Base-by-base conservation (phyloP, 1,140 invertebrate species). In the Callitettix versicolor region DNA sequence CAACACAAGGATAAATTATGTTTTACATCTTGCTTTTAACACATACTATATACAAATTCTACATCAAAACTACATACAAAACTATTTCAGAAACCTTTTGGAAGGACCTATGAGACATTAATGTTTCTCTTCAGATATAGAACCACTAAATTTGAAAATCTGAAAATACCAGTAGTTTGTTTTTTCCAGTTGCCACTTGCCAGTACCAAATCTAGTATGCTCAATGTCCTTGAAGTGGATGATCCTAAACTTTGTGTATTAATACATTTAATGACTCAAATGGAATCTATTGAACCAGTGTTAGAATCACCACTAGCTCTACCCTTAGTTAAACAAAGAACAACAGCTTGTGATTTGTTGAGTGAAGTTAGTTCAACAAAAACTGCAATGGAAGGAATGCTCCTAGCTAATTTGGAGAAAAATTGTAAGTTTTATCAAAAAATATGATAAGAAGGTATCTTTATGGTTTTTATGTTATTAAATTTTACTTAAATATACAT, bases 321-420 rank as follows among this genome's bases (percentile, higher is more conserved):
- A 67, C 88, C 86, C 0, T 69, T 88, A 55, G 76, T 83, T 30
- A 80, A 86, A 58, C 89, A 91, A 68, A 78, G 83, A 56, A 76
- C 81, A 30, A 81, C 85, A 18, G 88, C 87, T 1, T 79, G 78
- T 6, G 85, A 91, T 62, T 71, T 91, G 5, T 67, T 91, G 3
- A 79, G 78, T 14, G 87, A 91, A 65, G 81, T 90, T 7, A 74
- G 73, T 7, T 75, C 79, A 64, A 79, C 81, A 2, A 83, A 85
- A 62, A 81, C 80, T 5, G 78, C 87, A 43, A 71, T 85, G 41
- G 77, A 89, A 60, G 78, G 88, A 59, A 89, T 92, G 79, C 72
- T 93, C 6, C 69, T 93, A 24, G 84, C 86, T 24, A 92, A 91
- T 65, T 88, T 92, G 80, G 89, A 93, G 66, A 83, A 83, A 66